Conservation (phyloP, 2,113 vertebrate genomes). For the Pseudorhombus dupliciocellatus region DNA sequence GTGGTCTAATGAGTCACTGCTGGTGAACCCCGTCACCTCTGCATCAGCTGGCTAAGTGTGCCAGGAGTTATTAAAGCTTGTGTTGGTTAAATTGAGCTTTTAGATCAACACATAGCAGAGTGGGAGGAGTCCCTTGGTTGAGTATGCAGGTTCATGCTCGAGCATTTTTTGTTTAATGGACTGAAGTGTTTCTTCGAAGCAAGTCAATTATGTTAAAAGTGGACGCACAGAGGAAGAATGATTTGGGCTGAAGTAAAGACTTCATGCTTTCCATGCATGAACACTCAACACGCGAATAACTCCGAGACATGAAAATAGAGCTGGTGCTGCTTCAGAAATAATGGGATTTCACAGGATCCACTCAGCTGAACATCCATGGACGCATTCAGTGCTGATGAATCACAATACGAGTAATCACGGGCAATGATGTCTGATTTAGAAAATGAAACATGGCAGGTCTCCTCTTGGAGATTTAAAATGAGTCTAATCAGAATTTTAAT, state of each 20-base stretch:
- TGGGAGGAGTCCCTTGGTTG: not conserved
- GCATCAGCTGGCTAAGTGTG: conserved; percentile 35
- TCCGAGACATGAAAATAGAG: no score
- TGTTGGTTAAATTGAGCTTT: conserved; percentile 26
- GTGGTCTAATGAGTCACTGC: conserved; percentile 54
- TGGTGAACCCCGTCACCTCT: conserved; percentile 46
- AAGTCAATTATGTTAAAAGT: not conserved
- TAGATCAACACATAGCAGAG: conserved; percentile 3
- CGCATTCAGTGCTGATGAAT: not conserved
- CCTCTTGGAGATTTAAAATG: not conserved
- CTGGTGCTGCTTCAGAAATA: not conserved
- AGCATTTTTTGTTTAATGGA: not conserved
- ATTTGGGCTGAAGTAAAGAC: not conserved
- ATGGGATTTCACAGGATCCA: not conserved
- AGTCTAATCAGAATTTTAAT: not conserved
- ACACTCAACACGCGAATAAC: not conserved
- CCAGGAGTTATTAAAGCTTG: conserved; percentile 27
- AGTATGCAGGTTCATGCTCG: not conserved
- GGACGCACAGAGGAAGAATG: not conserved
- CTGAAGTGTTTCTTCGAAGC: not conserved
- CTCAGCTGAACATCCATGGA: not conserved
- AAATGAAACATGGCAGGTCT: not conserved
- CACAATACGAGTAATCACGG: no score
- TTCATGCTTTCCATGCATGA: not conserved
- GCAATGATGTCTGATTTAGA: no score